These are phyloP conservation scores for Erebia epiphron DNA, from an alignment of 2,888 invertebrate genomes.

Conservation along the genomic window DNA sequence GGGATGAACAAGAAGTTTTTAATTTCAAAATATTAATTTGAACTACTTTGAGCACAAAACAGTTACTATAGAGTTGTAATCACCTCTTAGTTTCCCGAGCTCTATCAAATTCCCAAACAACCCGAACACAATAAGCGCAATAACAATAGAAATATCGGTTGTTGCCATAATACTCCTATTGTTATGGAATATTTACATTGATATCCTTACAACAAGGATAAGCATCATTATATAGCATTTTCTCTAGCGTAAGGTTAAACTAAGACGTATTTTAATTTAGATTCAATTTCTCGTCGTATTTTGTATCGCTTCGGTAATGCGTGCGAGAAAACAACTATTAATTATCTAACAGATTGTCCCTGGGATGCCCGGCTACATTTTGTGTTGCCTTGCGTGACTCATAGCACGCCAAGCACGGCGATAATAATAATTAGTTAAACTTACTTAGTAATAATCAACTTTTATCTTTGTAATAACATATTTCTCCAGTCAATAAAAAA, in stretches of 20 bases:
- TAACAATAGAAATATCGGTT: conserved; percentile 23
- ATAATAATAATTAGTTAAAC: too few species aligned
- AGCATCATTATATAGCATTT: not conserved
- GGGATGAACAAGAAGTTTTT: not conserved
- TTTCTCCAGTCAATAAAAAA: too few species aligned
- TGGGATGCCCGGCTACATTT: too few species aligned
- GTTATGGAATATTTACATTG: conserved; percentile 6
- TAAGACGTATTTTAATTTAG: too few species aligned
- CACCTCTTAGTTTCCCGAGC: not conserved
- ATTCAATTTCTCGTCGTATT: not conserved
- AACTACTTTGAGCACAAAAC: not conserved
- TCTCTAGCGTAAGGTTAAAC: not conserved
- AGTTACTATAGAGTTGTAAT: not conserved
- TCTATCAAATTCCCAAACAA: conserved; percentile 12
- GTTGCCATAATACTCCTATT: conserved; percentile 10
- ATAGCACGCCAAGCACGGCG: too few species aligned
- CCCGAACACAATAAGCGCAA: not conserved
- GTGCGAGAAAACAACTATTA: too few species aligned
- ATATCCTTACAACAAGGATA: not conserved
- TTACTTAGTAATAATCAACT: too few species aligned
- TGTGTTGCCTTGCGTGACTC: too few species aligned
- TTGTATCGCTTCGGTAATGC: not conserved
- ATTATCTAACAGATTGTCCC: too few species aligned
- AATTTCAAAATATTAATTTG: not conserved
- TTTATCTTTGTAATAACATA: too few species aligned